phyloP scores from a whole-genome alignment of 2,113 vertebrate genomes.

The Porphyrio hochstetteri region DNA sequence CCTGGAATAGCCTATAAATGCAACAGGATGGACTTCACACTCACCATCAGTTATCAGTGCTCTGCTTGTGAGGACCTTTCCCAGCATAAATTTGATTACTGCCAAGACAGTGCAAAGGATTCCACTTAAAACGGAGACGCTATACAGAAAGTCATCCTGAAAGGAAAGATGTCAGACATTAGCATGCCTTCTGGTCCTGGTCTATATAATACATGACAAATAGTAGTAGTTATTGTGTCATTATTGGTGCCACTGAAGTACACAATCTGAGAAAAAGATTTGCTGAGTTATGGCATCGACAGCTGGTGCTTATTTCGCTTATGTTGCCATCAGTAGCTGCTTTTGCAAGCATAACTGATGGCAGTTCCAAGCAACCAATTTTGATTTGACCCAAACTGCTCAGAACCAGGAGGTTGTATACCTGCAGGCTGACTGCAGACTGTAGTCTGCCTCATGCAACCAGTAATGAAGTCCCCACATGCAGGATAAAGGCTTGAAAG shows the following conservation, averaged over 20 bases:
- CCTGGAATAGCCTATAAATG: not conserved
- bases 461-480: not conserved
- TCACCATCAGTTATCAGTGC: conserved; percentile 96
- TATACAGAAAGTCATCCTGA: conserved; percentile 95
- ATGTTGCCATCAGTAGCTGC: not conserved
- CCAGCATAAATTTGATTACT: conserved; percentile 94
- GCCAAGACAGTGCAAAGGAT: conserved; percentile 89
- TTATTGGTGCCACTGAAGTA: not conserved
- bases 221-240: not conserved
- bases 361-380: not conserved
- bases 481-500: not conserved
- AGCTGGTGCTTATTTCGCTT: not conserved
- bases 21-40: conserved; percentile 29
- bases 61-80: conserved; percentile 93
- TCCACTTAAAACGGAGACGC: conserved; percentile 94
- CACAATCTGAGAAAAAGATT: not conserved
- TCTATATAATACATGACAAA: not conserved
- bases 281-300: not conserved
- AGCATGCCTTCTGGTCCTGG: not conserved
- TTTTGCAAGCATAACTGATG: not conserved
- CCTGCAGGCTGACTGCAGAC: not conserved
- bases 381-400: not conserved
- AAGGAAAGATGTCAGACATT: conserved; percentile 52
- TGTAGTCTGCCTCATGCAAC: not conserved
- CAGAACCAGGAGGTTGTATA: not conserved